Evolutionary conservation across 2,888 invertebrate genomes (phyloP), one percentile per base, ranked within the genome.

Genomic region (Dynastes grantii): DNA sequence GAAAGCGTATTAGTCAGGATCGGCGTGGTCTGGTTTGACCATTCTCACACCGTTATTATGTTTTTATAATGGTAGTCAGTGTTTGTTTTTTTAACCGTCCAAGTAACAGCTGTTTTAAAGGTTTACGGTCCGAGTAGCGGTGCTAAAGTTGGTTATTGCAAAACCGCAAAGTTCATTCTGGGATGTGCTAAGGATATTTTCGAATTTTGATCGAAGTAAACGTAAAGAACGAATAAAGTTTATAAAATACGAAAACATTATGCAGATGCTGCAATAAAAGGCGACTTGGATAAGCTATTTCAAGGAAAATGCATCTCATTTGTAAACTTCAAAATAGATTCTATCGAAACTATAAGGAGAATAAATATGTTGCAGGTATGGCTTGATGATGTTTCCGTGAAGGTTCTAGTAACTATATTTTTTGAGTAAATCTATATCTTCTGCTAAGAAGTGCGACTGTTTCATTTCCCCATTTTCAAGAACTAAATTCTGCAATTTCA

Each of bases 1-100:
- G 16, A 65, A 65, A 67, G n/a, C 49, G 67, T 67, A 45, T 67
- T 67, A 67, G 67, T 49, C 45, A 65, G 40, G 37, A 65, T 67
- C 67, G 67, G 67, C 27, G 67, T 67, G 49, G 45, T 67, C 49
- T 67, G 67, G 22, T 45, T 40, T 67, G 67, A 49, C 27, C 45
- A 67, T 67, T 67, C 49, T 67, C 67, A 27, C 45, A 49, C 45
- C 45, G 67, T 67, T 49, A 67, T 67, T 67, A 67, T 11, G 37
- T 22, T 5, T 64, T 64, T 64, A 29, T 64, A 67, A 67, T 67
- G 67, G 67, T 49, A 32, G 29, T 27, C 63, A 6, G 29, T 63
- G 63, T 63, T 63, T 63, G 29, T 63, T 63, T 63, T 29, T 63
- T 32, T 63, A 13, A 11, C 5, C 29, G 63, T 63, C 32, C 27